Evolutionary conservation across 2,888 invertebrate genomes (phyloP), one percentile per base, ranked within the genome.

Genomic region (Arrhopalites spinosus): DNA sequence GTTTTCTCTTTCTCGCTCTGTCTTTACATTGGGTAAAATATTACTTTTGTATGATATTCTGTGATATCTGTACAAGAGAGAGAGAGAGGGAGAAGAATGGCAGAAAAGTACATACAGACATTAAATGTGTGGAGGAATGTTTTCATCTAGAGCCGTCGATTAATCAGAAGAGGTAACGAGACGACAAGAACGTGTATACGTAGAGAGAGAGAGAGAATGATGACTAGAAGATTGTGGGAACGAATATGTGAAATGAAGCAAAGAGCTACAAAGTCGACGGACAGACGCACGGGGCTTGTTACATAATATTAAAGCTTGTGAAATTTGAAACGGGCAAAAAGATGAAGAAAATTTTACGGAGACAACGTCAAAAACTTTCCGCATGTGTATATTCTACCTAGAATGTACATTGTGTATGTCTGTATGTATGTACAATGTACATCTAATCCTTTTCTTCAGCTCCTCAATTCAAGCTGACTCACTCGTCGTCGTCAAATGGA

Each of bases 141-240:
- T 76, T 73, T 76, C 76, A 76, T 76, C 73, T 73, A 23, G 63
- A 76, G 73, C 50, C 69, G 68, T 76, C 76, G 76, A 76, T 76
- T 76, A 76, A 76, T 76, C 76, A 76, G 76, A 69, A 50, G 63
- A 66, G 43, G 74, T 78, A 73, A 72, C 75, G 64, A 73, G 73
- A 72, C 61, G 71, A 72, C 61, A 72, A 72, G 61, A 36, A 59
- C 23, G n/a, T 1, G 43, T 20, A 25, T n/a, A 45, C 13, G 43
- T 17, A 47, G 2, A n/a, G n/a, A n/a, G 36, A 36, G 36, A 25
- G 45, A 20, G 23, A 20, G 59, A 15, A 72, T 59, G 30, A 70
- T 70, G 70, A 70, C 70, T 70, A 1, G 50, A n/a, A 70, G 70
- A 70, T 70, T 70, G 70, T 67, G 45, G 59, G 61, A 56, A 72